These are phyloP conservation scores for Galleria mellonella DNA, from an alignment of 1,140 invertebrate genomes.

Conservation along the genomic window DNA sequence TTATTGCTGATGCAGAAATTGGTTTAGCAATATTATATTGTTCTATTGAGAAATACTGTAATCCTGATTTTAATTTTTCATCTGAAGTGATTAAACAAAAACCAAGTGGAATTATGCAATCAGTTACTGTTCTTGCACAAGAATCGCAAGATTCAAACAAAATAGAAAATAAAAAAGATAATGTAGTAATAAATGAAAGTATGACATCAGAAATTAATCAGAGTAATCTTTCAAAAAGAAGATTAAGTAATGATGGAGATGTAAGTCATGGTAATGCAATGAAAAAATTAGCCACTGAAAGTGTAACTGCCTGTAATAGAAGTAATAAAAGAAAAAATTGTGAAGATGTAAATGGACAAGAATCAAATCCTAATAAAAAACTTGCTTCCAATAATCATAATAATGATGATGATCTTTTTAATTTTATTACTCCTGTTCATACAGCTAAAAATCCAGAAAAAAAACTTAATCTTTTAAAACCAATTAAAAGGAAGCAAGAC, in stretches of 20 bases:
- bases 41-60: constrained; percentile 79
- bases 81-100: constrained; percentile 52
- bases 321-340: constrained; percentile 34
- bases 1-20: constrained; percentile 80
- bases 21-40: constrained; percentile 79
- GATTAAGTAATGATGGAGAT: constrained; percentile 29
- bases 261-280: constrained; percentile 14
- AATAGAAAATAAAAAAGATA: constrained; percentile 25
- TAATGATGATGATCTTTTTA: constrained; percentile 38
- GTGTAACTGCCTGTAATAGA: constrained; percentile 9
- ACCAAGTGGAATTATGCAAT: constrained; percentile 13
- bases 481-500: constrained; percentile 42
- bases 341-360: constrained; percentile 17
- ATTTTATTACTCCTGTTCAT: constrained; percentile 34
- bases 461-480: constrained; percentile 48
- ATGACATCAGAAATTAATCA: constrained; percentile 24
- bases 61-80: constrained; percentile 74
- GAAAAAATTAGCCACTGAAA: constrained; percentile 35
- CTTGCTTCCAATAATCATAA: constrained; percentile 14
- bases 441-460: constrained; percentile 21
- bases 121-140: constrained; percentile 39
- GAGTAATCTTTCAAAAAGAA: constrained; percentile 36
- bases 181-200: constrained; percentile 55
- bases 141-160: constrained; percentile 43
- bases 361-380: constrained; percentile 39